Percentiles rank a stretch among this genome's conserved stretches.
These are phyloP conservation scores for Xanthorhoe designata DNA, from an alignment of 2,888 invertebrate species.

Conservation along the genomic window DNA sequence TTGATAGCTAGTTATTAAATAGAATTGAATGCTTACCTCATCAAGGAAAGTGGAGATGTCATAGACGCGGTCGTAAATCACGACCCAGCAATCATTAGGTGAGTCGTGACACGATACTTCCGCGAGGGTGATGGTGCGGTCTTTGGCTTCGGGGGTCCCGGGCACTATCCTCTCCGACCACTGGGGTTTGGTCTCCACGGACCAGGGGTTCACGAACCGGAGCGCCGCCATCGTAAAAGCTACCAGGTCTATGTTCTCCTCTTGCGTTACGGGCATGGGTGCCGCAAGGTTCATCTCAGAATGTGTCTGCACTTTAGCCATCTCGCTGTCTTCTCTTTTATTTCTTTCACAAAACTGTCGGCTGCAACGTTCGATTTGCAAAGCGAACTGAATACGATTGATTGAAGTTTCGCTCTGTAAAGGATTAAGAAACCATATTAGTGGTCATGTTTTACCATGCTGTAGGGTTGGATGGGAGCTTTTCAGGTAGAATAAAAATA, in stretches of 20 bases:
- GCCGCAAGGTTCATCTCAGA: slow-evolving; percentile 68
- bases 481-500: slow-evolving; percentile 7
- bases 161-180: slow-evolving; percentile 63
- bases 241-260: slow-evolving; percentile 71
- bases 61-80: slow-evolving; percentile 95
- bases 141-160: slow-evolving; percentile 69
- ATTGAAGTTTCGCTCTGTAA: slow-evolving; percentile 63
- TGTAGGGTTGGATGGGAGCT: slow-evolving; percentile 47
- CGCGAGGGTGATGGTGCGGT: slow-evolving; percentile 87
- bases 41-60: slow-evolving; percentile 91
- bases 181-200: slow-evolving; percentile 58
- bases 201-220: slow-evolving; percentile 76
- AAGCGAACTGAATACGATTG: slow-evolving; percentile 56
- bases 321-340: slow-evolving; percentile 47
- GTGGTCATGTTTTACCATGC: slow-evolving; percentile 51
- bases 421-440: slow-evolving; percentile 71
- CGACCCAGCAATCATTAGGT: slow-evolving; percentile 92
- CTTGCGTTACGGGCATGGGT: slow-evolving; percentile 64
- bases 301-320: slow-evolving; percentile 75
- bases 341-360: slow-evolving; percentile 30
- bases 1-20: background rate
- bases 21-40: slow-evolving; percentile 78
- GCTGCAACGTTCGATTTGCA: slow-evolving; percentile 49
- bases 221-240: slow-evolving; percentile 81
- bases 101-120: slow-evolving; percentile 92